Evolutionary conservation across 2,888 invertebrate genomes (phyloP), one percentile per base, ranked within the genome.

Genomic region (Helleia helle): DNA sequence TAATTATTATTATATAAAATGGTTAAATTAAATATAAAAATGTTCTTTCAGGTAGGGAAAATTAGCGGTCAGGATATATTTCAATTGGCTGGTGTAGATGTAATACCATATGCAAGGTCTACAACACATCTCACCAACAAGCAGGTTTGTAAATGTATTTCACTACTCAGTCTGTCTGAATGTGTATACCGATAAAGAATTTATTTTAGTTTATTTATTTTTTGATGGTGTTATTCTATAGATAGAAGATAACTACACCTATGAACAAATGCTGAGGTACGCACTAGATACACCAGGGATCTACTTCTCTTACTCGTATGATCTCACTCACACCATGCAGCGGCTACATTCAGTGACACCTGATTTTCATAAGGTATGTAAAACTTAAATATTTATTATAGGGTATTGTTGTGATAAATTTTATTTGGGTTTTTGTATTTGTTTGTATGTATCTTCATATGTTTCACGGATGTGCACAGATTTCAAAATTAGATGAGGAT

Each of bases 271-370:
- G 95, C 64, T 99, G 7, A 91, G 93, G 43, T 86, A 87, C 43
- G 92, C 95, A 0, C 81, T 99, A 40, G 89, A 91, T 26, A 93
- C 94, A 1, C 95, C 96, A 1, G 90, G 91, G 57, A 94, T 94
- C 56, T 99, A 97, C 79, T 99, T 95, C 81, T 97, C 97, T 9
- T 94, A 96, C 58, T 92, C 94, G 1, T 96, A 95, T 63, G 99
- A 99, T 76, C 75, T 99, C 41, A 95, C 96, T 14, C 97, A 97
- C 71, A 89, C 95, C 0, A 87, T 96, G 67, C 98, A 99, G 71
- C 86, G 96, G 48, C 83, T 97, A 49, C 92, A 93, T 57, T 91
- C 92, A 40, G 93, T 93, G 40, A 88, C 93, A 0, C 91, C 94
- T 0, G 94, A 95, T 52, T 96, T 95, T 68, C 87, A 93, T 49